Evolutionary conservation across 2,113 vertebrate species (phyloP).

Genomic region (Ptilorrhoa leucosticta): DNA sequence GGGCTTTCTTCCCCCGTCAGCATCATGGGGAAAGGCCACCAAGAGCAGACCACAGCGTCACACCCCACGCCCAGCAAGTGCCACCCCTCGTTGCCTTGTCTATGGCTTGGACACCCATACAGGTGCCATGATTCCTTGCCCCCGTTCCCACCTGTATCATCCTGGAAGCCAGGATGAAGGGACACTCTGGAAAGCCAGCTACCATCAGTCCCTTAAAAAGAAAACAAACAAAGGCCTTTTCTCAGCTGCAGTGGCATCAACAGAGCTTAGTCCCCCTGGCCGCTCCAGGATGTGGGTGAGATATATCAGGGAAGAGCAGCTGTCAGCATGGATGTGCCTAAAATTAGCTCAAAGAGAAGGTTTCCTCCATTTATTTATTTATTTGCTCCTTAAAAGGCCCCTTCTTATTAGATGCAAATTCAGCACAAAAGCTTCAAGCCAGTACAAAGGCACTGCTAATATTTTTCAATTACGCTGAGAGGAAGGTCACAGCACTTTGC

Average conservation of each 20-base stretch:
- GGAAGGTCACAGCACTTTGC: neutral
- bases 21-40: neutral
- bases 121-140: neutral
- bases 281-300: constrained; percentile 32
- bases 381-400: constrained; percentile 38
- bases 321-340: constrained; percentile 49
- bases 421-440: constrained; percentile 22
- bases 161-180: neutral
- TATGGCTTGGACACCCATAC: neutral
- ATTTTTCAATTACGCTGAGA: neutral
- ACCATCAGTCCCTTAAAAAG: neutral
- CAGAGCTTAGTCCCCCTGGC: neutral
- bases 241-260: neutral
- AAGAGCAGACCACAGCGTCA: neutral
- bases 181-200: neutral
- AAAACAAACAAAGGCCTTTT: constrained; percentile 16
- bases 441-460: neutral
- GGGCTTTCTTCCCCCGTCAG: neutral
- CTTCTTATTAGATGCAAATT: constrained; percentile 43
- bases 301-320: constrained; percentile 54
- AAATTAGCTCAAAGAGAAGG: constrained; percentile 61
- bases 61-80: rapidly evolving
- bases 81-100: neutral
- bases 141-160: neutral
- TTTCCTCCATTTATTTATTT: constrained; percentile 64